These are phyloP conservation scores for Calliopum simillimum DNA, from an alignment of 2,888 invertebrate species.

Conservation along the genomic window DNA sequence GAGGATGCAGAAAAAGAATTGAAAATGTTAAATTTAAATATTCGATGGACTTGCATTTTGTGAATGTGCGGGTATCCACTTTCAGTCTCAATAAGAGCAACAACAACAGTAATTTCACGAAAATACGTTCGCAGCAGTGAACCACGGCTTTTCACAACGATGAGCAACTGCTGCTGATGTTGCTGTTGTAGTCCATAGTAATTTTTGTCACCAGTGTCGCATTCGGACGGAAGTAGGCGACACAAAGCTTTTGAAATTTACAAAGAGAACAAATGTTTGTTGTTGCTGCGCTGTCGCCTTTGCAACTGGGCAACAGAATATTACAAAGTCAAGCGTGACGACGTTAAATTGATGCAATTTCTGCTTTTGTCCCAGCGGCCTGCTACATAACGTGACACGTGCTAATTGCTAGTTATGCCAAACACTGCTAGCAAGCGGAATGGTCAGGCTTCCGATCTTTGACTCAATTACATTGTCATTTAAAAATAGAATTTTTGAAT, in stretches of 20 bases:
- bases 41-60: not conserved
- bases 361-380: not conserved
- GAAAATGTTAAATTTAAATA: not conserved
- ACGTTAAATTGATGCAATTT: not conserved
- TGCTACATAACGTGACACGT: slow-evolving; percentile 14
- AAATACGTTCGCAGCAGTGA: not conserved
- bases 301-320: too few species aligned
- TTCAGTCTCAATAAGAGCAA: too few species aligned
- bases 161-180: not conserved
- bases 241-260: not conserved
- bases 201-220: not conserved
- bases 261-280: too few species aligned
- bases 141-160: not conserved
- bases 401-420: not conserved
- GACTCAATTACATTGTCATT: too few species aligned
- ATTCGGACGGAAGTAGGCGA: not conserved
- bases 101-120: not conserved
- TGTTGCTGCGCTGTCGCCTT: too few species aligned
- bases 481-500: too few species aligned
- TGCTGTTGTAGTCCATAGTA: not conserved
- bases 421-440: too few species aligned
- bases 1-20: too few species aligned
- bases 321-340: too few species aligned
- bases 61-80: too few species aligned
- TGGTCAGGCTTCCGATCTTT: too few species aligned